These are phyloP conservation scores for Turnix velox DNA, from an alignment of 2,113 vertebrate genomes.

Conservation along the genomic window DNA sequence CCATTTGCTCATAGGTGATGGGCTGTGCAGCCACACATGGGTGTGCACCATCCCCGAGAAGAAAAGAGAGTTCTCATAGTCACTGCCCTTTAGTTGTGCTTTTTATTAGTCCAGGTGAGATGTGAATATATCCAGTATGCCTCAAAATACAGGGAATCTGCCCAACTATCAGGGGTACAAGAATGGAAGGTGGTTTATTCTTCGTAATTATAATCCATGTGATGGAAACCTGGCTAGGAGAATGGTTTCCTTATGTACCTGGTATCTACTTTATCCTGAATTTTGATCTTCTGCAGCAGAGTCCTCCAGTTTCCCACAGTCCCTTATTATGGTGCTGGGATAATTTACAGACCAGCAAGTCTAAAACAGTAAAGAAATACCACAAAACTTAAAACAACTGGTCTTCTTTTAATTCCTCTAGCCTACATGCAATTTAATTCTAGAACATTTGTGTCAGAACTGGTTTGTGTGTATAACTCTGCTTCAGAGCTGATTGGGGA, in stretches of 20 bases:
- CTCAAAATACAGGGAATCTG: not conserved
- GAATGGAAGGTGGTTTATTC: not conserved
- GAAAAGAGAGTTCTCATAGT: not conserved
- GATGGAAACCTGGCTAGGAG: not conserved
- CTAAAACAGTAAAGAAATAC: not conserved
- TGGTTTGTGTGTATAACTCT: not conserved
- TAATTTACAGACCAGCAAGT: not conserved
- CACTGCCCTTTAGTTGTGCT: not conserved
- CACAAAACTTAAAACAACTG: not conserved
- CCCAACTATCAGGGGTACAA: not conserved
- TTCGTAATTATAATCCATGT: not conserved
- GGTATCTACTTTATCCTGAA: not conserved
- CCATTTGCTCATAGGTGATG: not conserved
- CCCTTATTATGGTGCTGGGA: not conserved
- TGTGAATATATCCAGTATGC: not conserved
- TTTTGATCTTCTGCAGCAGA: not conserved
- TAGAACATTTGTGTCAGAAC: not conserved
- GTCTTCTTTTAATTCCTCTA: not conserved
- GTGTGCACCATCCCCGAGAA: not conserved
- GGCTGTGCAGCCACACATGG: not conserved
- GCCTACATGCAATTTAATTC: not conserved
- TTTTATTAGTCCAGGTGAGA: not conserved
- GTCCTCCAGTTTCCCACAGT: not conserved
- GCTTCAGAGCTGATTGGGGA: not conserved
- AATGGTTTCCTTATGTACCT: not conserved